Conservation (phyloP, 2,797 vertebrate genomes). For the Yasuhikotakia modesta region DNA sequence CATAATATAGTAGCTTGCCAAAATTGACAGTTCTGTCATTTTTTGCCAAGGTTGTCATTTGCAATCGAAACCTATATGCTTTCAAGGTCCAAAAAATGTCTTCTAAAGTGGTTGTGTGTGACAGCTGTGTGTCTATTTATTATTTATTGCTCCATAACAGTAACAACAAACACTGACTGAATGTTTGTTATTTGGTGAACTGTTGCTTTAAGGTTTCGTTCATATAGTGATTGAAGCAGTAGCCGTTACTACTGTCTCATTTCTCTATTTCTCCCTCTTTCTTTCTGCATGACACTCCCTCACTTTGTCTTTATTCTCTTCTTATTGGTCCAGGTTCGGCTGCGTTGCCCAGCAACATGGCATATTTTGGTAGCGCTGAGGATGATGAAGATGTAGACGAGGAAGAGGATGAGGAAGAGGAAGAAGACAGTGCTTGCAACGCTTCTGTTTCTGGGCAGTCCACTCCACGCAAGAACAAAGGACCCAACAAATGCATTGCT, state of each 20-base stretch:
- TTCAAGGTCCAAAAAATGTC: too few relatives aligned
- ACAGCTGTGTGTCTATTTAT: too few relatives aligned
- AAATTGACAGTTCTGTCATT: too few relatives aligned
- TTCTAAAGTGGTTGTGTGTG: too few relatives aligned
- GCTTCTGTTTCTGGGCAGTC: slow-evolving; percentile 90
- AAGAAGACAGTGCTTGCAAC: slow-evolving; percentile 78
- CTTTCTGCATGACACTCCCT: not conserved
- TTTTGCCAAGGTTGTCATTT: too few relatives aligned
- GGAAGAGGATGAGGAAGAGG: slow-evolving; percentile 89
- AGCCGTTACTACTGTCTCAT: not conserved
- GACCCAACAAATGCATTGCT: slow-evolving; percentile 75
- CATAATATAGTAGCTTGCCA: not conserved
- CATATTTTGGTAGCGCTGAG: slow-evolving; percentile 86
- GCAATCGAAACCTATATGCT: too few relatives aligned
- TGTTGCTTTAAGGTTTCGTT: not conserved
- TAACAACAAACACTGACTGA: too few relatives aligned
- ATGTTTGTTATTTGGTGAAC: not conserved
- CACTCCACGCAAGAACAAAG: slow-evolving; percentile 92
- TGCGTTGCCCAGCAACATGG: slow-evolving; percentile 91
- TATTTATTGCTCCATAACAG: too few relatives aligned
- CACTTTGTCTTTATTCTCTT: slow-evolving; percentile 29
- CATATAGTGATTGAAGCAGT: not conserved
- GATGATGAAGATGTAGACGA: slow-evolving; percentile 81
- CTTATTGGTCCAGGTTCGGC: slow-evolving; percentile 79
- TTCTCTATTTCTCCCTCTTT: slow-evolving; percentile 2